Conservation (phyloP, 2,113 vertebrate species). For the Leucoraja erinaceus region DNA sequence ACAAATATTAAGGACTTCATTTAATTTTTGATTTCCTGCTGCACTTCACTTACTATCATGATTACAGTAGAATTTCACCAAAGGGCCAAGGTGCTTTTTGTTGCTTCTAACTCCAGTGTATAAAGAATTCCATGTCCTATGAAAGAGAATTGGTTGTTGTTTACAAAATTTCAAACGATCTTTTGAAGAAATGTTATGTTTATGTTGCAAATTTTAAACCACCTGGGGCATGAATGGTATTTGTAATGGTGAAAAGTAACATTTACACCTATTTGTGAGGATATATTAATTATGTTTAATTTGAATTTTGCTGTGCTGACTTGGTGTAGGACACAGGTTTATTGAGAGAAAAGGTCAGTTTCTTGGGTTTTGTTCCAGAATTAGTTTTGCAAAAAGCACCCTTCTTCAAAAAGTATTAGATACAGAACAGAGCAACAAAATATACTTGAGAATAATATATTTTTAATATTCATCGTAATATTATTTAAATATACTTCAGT, state of each 20-base stretch:
- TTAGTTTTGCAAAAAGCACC: not conserved
- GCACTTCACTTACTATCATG: not conserved
- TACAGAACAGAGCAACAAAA: not conserved
- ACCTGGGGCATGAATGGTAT: not conserved
- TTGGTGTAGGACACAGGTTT: not conserved
- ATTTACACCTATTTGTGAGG: not conserved
- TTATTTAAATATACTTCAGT: slow-evolving; percentile 8
- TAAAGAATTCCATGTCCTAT: not conserved
- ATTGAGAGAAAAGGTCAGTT: not conserved
- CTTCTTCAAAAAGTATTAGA: not conserved
- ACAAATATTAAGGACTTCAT: not conserved
- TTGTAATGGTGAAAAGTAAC: not conserved
- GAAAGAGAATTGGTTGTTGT: not conserved
- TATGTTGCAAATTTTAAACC: not conserved
- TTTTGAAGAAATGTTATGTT: not conserved
- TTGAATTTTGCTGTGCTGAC: slow-evolving; percentile 6
- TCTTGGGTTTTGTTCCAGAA: not conserved
- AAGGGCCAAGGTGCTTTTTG: not conserved
- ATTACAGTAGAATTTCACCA: not conserved
- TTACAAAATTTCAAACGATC: not conserved
- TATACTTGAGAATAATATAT: not conserved
- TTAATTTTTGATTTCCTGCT: not conserved
- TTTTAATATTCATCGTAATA: not conserved
- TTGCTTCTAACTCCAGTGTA: not conserved
- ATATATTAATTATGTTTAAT: not conserved